Percentiles rank a stretch among this genome's conserved stretches.
Conservation (phyloP, 2,888 invertebrate species). For the Patella caerulea region DNA sequence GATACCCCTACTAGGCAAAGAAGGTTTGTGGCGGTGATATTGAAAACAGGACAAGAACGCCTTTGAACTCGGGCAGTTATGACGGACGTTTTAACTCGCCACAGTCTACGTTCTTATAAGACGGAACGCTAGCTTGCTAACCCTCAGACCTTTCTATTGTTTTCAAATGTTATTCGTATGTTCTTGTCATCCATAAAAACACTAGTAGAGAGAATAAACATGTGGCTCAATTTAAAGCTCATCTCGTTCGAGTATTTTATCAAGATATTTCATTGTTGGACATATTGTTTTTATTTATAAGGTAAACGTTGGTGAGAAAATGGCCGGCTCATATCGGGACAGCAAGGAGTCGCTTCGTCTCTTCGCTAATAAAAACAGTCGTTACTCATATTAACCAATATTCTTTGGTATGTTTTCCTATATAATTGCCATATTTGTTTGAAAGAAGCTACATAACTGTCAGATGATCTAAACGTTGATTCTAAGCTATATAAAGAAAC, state of each 20-base stretch:
- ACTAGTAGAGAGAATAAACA: conserved; percentile 21
- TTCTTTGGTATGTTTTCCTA: conserved; percentile 4
- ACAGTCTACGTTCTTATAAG: conserved; percentile 9
- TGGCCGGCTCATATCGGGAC: background rate
- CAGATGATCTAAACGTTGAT: conserved; percentile 2
- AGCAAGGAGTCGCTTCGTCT: conserved; percentile 8
- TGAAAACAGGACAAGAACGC: conserved; percentile 20
- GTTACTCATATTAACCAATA: conserved; percentile 10
- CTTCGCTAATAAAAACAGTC: conserved; percentile 6
- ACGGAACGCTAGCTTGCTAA: conserved; percentile 14
- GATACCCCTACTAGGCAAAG: conserved; percentile 21
- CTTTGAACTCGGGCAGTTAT: conserved; percentile 18
- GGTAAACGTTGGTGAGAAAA: background rate
- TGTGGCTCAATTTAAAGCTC: conserved; percentile 23
- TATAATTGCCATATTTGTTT: conserved; percentile 10
- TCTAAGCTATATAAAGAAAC: background rate
- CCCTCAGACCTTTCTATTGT: conserved; percentile 24
- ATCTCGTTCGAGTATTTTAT: conserved; percentile 21
- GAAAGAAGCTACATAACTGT: background rate
- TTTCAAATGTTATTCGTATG: conserved; percentile 23
- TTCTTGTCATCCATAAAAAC: conserved; percentile 24
- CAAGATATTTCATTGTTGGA: conserved; percentile 22
- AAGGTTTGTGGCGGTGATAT: conserved; percentile 22
- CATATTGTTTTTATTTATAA: conserved; percentile 17
- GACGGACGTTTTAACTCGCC: conserved; percentile 19